Conservation (phyloP, 2,113 vertebrate genomes). For the Poicephalus gulielmi region DNA sequence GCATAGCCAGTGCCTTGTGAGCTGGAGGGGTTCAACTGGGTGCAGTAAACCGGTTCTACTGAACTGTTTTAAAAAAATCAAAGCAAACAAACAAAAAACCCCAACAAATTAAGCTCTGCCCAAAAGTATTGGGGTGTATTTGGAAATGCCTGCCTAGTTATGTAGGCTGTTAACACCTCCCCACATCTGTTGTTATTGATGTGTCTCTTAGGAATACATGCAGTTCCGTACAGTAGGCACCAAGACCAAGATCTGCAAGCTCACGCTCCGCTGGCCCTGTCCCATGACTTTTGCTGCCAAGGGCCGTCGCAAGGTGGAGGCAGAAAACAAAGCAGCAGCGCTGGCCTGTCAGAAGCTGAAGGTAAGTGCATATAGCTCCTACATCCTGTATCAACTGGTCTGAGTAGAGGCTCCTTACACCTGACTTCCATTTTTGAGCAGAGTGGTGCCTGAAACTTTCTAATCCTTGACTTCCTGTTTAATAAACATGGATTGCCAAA, state of each 20-base stretch:
- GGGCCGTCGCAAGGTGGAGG: constrained; percentile 79
- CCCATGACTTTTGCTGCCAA: constrained; percentile 86
- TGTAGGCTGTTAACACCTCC: too few species aligned
- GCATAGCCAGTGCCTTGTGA: neutral
- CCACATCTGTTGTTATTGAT: neutral
- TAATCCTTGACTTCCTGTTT: neutral
- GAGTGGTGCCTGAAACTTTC: neutral
- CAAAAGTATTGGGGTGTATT: neutral
- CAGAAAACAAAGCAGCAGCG: constrained; percentile 87
- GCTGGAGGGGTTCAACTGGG: neutral
- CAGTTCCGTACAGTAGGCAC: constrained; percentile 82
- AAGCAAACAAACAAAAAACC: neutral
- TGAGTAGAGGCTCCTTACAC: neutral
- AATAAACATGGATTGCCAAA: fast-evolving
- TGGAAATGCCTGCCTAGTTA: neutral
- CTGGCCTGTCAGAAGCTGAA: constrained; percentile 93
- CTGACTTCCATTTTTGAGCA: fast-evolving
- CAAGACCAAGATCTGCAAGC: constrained; percentile 84
- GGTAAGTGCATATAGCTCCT: constrained; percentile 61
- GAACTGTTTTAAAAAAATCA: neutral
- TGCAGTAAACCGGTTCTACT: neutral
- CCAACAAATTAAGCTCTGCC: neutral
- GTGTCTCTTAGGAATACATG: constrained; percentile 78
- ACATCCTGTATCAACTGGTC: fast-evolving
- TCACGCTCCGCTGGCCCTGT: constrained; percentile 89